phyloP scores from a whole-genome alignment of 30 jellyfish, hydroid and myxozoan species.

The Pelagia noctiluca region DNA sequence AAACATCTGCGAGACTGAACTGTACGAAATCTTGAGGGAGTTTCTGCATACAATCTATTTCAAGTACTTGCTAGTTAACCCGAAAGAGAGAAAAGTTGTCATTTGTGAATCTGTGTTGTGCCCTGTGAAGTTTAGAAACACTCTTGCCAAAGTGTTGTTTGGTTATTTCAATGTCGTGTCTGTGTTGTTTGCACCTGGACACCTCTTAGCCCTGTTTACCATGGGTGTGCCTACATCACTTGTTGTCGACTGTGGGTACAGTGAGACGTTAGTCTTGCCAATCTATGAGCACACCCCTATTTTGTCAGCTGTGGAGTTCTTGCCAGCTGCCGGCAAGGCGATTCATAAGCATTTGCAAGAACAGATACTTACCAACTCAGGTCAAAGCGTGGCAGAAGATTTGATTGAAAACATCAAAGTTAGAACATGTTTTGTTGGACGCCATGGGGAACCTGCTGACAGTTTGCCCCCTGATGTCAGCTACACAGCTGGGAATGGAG shows the following conservation, averaged over 20 bases:
- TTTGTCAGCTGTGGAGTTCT: constrained; percentile 76
- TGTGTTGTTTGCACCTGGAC: constrained; percentile 84
- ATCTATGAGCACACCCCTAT: constrained; percentile 89
- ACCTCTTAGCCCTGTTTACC: constrained; percentile 89
- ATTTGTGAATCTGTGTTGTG: constrained; percentile 85
- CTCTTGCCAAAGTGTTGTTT: constrained; percentile 80
- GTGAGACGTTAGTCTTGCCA: constrained; percentile 89
- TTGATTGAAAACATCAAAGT: constrained; percentile 87
- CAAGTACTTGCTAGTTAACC: constrained; percentile 88
- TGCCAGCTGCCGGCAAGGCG: constrained; percentile 76
- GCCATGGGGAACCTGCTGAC: constrained; percentile 44
- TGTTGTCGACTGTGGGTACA: constrained; percentile 95
- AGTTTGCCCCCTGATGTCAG: constrained; percentile 71
- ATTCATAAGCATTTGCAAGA: constrained; percentile 65
- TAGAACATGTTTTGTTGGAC: constrained; percentile 85
- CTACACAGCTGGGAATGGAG: constrained; percentile 68
- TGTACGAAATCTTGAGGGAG: constrained; percentile 56
- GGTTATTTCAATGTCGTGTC: constrained; percentile 86
- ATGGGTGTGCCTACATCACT: constrained; percentile 87
- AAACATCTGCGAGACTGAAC: constrained; percentile 43
- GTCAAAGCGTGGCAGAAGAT: constrained; percentile 44
- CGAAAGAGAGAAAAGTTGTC: constrained; percentile 94
- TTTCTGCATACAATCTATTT: constrained; percentile 86
- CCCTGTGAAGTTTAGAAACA: constrained; percentile 74
- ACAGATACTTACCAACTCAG: constrained; percentile 53